Conservation (phyloP, 2,113 vertebrate species). For the Pelodiscus sinensis region DNA sequence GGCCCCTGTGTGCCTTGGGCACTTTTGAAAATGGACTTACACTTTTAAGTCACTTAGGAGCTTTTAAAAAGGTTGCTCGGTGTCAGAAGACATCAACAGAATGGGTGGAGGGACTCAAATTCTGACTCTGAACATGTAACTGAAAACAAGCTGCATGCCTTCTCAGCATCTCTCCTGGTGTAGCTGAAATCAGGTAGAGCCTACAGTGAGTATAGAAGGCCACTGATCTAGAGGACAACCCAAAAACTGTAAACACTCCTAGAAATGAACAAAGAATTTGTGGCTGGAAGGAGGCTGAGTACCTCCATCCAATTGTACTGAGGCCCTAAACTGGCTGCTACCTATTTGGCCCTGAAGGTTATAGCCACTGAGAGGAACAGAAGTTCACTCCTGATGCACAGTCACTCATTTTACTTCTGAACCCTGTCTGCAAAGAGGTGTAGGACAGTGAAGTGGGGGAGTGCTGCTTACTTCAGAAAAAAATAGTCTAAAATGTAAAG, state of each 20-base stretch:
- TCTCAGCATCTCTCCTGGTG: background rate
- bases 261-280: background rate
- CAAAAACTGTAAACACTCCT: constrained; percentile 15
- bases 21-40: background rate
- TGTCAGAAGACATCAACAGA: background rate
- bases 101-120: background rate
- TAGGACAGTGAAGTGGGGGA: background rate
- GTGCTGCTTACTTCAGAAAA: background rate
- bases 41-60: background rate
- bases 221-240: background rate
- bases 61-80: background rate
- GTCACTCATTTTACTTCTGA: background rate
- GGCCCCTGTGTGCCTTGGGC: background rate
- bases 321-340: background rate
- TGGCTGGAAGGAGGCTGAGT: background rate
- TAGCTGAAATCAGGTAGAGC: background rate
- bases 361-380: background rate
- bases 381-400: background rate
- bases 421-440: background rate
- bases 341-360: background rate
- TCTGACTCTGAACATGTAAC: background rate
- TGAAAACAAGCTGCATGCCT: background rate
- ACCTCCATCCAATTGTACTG: background rate
- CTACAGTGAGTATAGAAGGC: constrained; percentile 3
- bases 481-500: background rate